Conservation (phyloP, 2,888 invertebrate species). For the Hymenopus coronatus region DNA sequence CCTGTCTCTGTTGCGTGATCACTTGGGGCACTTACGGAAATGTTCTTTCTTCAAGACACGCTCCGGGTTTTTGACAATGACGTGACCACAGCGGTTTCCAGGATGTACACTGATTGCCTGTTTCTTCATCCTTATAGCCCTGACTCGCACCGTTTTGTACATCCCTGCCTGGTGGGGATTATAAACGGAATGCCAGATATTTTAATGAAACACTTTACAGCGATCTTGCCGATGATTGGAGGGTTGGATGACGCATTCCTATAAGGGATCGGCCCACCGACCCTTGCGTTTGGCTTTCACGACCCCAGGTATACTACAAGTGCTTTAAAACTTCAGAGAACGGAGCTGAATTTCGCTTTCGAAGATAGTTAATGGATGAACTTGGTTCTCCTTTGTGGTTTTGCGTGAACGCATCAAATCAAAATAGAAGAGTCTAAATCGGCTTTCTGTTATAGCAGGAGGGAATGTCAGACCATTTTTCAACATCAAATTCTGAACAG, state of each 20-base stretch:
- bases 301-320: background rate
- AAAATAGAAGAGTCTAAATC: no score
- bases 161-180: background rate
- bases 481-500: no score
- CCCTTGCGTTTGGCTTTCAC: background rate
- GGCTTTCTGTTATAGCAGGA: no score
- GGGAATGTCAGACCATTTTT: no score
- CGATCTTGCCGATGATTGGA: background rate
- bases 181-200: background rate
- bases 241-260: background rate
- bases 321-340: background rate
- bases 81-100: background rate
- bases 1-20: background rate
- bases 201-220: constrained; percentile 1
- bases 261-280: background rate
- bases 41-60: background rate
- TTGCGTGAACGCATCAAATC: no score
- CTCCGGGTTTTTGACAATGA: background rate
- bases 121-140: background rate
- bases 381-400: background rate
- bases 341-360: background rate
- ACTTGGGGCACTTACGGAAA: background rate
- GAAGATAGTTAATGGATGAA: background rate
- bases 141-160: background rate
- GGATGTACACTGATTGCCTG: background rate